Evolutionary conservation across 2,888 invertebrate genomes (phyloP).

Genomic region (Caradrina kadenii): DNA sequence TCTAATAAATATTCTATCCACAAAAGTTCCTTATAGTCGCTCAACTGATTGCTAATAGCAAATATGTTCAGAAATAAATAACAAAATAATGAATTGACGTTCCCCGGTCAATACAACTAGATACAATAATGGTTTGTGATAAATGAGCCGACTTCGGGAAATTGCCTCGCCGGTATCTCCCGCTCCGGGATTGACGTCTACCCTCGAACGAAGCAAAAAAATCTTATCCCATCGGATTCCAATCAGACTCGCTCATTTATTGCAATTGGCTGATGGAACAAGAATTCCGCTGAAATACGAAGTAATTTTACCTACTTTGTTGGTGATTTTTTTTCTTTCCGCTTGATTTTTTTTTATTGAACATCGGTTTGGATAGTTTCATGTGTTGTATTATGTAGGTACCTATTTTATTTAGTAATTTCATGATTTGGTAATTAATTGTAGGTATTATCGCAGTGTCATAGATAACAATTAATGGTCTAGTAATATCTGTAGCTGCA

Average conservation of each 20-base stretch:
- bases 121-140: constrained; percentile 79
- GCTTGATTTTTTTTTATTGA: constrained; percentile 34
- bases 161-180: constrained; percentile 78
- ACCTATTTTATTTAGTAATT: neutral
- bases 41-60: constrained; percentile 28
- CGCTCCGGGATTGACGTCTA: constrained; percentile 72
- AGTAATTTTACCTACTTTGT: constrained; percentile 69
- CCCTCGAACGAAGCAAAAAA: constrained; percentile 74
- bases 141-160: constrained; percentile 75
- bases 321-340: constrained; percentile 47
- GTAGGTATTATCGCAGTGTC: neutral
- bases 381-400: too few relatives aligned
- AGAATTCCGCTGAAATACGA: constrained; percentile 76
- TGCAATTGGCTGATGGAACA: constrained; percentile 82
- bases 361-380: constrained; percentile 13
- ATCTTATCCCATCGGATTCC: constrained; percentile 81
- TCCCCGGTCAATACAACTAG: constrained; percentile 65
- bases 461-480: neutral
- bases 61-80: constrained; percentile 55
- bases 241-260: constrained; percentile 84
- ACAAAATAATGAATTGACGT: constrained; percentile 59
- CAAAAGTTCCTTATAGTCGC: neutral
- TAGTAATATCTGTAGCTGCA: neutral
- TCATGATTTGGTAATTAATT: neutral
- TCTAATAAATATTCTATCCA: constrained; percentile 1